Conservation (phyloP, 2,113 vertebrate genomes). For the Parus major region DNA sequence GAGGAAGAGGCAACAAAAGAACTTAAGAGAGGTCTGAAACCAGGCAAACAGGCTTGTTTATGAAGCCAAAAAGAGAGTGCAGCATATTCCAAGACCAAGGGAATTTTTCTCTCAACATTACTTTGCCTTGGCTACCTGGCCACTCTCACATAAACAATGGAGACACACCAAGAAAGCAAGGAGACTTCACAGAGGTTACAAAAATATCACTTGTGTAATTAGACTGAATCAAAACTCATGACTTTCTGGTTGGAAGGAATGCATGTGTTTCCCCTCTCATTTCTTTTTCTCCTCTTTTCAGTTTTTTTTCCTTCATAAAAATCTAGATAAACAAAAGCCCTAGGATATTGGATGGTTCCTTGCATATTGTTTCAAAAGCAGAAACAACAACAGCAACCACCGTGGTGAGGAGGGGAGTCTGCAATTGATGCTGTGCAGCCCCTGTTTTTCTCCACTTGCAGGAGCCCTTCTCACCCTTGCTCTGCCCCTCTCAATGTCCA, state of each 20-base stretch:
- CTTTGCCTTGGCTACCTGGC: conserved; percentile 68
- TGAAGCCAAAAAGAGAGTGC: conserved; percentile 56
- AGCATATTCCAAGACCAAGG: conserved; percentile 40
- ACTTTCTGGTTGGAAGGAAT: conserved; percentile 69
- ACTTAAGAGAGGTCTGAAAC: conserved; percentile 15
- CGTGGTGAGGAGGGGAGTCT: background rate
- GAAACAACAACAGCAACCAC: conserved; percentile 45
- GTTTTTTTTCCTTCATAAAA: conserved; percentile 38
- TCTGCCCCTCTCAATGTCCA: background rate
- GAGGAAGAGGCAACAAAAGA: conserved; percentile 30
- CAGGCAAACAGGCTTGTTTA: conserved; percentile 68
- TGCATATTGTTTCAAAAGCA: conserved; percentile 66
- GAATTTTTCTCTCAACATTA: conserved; percentile 26
- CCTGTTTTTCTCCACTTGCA: background rate
- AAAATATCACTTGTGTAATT: conserved; percentile 75
- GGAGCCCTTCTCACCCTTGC: background rate
- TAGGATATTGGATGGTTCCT: conserved; percentile 68
- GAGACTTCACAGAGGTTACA: conserved; percentile 69
- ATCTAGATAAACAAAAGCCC: conserved; percentile 70
- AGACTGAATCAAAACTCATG: conserved; percentile 73
- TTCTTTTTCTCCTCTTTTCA: conserved; percentile 14
- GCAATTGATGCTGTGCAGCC: rapidly evolving
- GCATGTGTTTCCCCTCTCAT: conserved; percentile 48
- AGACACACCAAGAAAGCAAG: conserved; percentile 64
- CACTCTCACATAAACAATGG: conserved; percentile 68